Evolutionary conservation across 2,888 invertebrate species (phyloP).

Genomic region (Boloria selene): DNA sequence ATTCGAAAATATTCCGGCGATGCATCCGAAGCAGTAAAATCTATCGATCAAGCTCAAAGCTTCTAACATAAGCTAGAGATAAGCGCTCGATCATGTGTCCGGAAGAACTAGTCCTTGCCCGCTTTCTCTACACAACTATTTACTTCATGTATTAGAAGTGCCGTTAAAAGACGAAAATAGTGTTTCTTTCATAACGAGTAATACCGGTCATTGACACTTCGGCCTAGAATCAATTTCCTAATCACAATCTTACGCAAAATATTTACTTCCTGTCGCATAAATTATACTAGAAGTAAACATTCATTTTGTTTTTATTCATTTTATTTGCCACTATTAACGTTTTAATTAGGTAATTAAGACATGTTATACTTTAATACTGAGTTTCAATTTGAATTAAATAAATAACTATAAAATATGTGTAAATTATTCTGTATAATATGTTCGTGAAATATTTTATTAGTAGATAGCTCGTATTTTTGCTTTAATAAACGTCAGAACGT

Average conservation of each 20-base stretch:
- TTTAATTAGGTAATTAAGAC: no score
- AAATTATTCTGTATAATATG: no score
- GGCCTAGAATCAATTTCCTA: background rate
- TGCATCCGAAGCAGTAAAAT: background rate
- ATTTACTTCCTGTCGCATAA: no score
- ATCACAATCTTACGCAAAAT: background rate
- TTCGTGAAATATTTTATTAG: no score
- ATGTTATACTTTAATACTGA: no score
- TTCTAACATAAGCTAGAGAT: background rate
- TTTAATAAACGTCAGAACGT: no score
- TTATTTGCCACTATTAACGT: no score
- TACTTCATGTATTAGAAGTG: conserved; percentile 7
- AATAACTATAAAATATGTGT: no score
- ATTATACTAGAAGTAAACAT: no score
- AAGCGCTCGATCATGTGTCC: conserved; percentile 8
- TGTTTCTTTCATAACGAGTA: background rate
- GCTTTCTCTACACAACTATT: conserved; percentile 9
- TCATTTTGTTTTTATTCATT: no score
- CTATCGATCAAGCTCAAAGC: conserved; percentile 14
- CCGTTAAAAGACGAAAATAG: conserved; percentile 21
- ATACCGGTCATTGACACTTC: background rate
- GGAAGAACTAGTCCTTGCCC: conserved; percentile 18
- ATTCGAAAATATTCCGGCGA: background rate
- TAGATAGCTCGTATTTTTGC: no score
- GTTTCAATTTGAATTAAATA: no score